Evolutionary conservation across 2,113 vertebrate genomes (phyloP).

Genomic region (Rhinogobius similis): DNA sequence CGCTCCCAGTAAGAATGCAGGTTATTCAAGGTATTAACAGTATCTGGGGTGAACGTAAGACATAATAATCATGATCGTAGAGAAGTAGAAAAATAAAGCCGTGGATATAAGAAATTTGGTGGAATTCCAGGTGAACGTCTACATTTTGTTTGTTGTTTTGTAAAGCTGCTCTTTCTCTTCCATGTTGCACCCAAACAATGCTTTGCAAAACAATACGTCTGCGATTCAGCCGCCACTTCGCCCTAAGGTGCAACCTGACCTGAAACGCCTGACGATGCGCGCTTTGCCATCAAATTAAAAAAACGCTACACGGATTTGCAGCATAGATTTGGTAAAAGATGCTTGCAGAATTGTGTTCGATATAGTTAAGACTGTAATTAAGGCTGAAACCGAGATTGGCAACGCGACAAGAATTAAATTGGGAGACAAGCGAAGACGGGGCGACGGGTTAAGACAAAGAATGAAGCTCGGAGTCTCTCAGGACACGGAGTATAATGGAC

Average conservation of each 20-base stretch:
- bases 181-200: background rate
- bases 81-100: background rate
- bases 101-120: background rate
- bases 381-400: conserved; percentile 5
- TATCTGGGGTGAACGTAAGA: no score
- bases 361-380: conserved; percentile 4
- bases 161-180: background rate
- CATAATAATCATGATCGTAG: no score
- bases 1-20: background rate
- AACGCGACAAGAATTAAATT: conserved; percentile 1
- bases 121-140: background rate
- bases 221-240: background rate
- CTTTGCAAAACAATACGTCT: background rate
- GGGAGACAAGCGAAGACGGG: background rate
- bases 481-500: background rate
- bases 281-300: background rate
- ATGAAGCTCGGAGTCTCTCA: background rate
- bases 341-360: background rate
- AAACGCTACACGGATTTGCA: background rate
- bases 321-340: background rate
- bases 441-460: background rate
- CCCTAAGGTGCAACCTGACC: conserved; percentile 1
- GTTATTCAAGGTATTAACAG: no score
- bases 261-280: background rate
- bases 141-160: background rate